Base-by-base conservation (phyloP, 2,888 invertebrate species). In the Eupithecia dodoneata region DNA sequence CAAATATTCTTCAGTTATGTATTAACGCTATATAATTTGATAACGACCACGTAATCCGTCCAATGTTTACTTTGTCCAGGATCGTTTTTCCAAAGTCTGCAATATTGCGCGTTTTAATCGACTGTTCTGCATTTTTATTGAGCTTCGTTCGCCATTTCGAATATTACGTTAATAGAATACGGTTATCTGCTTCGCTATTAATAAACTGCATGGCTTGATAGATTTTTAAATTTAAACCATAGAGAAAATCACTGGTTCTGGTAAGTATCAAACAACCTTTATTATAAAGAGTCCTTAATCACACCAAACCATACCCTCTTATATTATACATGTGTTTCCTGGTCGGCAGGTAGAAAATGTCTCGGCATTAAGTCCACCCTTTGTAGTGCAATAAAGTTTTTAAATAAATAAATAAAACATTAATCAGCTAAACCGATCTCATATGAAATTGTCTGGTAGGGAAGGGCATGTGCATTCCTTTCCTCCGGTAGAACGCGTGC, bases 91-190 rank as follows among this genome's bases (percentile, higher is more conserved):
- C 45, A 7, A 67, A 67, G 45, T 67, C 6, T 67, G 67, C 67
- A 4, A 66, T 45, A 67, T 67, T 15, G 67, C 67, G 10, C 10
- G n/a, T 67, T 67, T 44, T 67, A 67, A 67, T 67, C 44, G 67
- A 67, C 67, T 67, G 67, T 44, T 67, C 44, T 67, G 67, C 67
- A 67, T 67, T 67, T 67, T 67, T 67, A 67, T 67, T 67, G 67
- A 42, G 42, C 59, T 59, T 59, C 10, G n/a, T 45, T 67, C 67
- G 67, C 67, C 67, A 67, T 67, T 67, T 67, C 45, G 44, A 67
- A 67, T 67, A 67, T 67, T 67, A 67, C 41, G 10, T 67, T n/a
- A 67, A 67, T 10, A 67, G 15, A 67, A 67, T 45, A 44, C n/a
- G 66, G 5, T 66, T 42, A 42, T 18, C 59, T 66, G 66, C 15